Conservation (phyloP, 2,888 invertebrate genomes). For the Crematogaster levior region DNA sequence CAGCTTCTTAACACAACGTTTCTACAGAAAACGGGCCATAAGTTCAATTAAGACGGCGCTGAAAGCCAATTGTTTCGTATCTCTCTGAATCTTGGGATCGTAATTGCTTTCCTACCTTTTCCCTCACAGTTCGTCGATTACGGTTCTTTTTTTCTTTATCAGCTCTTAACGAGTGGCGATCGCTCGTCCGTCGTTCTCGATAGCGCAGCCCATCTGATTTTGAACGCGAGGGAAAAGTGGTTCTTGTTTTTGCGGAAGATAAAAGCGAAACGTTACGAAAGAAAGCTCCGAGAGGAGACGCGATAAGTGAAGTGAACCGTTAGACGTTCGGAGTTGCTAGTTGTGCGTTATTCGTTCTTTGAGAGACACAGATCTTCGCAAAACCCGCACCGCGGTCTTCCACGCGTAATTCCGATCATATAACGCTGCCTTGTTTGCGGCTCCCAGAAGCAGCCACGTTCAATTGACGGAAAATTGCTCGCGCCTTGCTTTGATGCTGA, state of each 20-base stretch:
- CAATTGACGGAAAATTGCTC: constrained; percentile 83
- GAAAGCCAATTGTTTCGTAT: constrained; percentile 38
- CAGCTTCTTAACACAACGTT: not conserved
- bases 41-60: constrained; percentile 40
- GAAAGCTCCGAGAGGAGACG: constrained; percentile 18
- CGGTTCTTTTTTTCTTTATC: constrained; percentile 55
- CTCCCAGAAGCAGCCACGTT: constrained; percentile 75
- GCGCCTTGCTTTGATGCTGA: constrained; percentile 82
- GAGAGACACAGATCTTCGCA: constrained; percentile 40
- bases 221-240: not conserved
- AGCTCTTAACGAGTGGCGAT: constrained; percentile 47
- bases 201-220: constrained; percentile 19
- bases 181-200: constrained; percentile 36
- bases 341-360: constrained; percentile 76
- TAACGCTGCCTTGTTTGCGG: constrained; percentile 75
- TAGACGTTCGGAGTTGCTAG: constrained; percentile 79
- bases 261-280: not conserved
- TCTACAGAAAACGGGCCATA: not conserved
- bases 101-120: constrained; percentile 50
- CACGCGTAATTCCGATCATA: constrained; percentile 76
- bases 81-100: constrained; percentile 34
- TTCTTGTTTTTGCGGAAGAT: constrained; percentile 51
- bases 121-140: constrained; percentile 19
- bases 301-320: constrained; percentile 75
- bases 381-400: constrained; percentile 64